Evolutionary conservation across 2,113 vertebrate genomes (phyloP).

Genomic region (Platichthys flesus): DNA sequence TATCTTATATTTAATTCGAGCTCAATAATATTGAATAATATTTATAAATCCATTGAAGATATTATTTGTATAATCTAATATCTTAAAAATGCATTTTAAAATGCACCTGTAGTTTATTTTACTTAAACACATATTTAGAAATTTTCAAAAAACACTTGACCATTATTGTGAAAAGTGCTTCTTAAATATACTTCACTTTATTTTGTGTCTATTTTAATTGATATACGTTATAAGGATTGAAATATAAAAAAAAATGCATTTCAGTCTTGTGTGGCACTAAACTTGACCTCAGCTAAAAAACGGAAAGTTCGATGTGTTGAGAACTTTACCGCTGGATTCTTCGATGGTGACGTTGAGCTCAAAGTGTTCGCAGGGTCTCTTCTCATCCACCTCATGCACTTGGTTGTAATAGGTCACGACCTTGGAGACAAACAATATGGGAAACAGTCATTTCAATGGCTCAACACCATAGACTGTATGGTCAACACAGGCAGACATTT

Average conservation of each 20-base stretch:
- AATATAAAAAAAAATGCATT: background rate
- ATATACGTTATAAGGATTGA: too few relatives aligned
- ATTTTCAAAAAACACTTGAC: too few relatives aligned
- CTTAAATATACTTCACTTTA: too few relatives aligned
- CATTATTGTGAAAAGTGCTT: too few relatives aligned
- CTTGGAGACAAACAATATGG: conserved; percentile 39
- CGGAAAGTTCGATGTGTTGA: background rate
- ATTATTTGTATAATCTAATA: background rate
- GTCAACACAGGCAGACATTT: too few relatives aligned
- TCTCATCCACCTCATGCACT: conserved; percentile 75
- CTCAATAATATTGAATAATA: background rate
- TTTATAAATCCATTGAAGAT: background rate
- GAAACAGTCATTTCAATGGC: background rate
- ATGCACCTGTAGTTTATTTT: too few relatives aligned
- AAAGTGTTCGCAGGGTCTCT: conserved; percentile 72
- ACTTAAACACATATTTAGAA: too few relatives aligned
- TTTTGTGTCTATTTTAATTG: too few relatives aligned
- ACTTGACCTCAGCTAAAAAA: too few relatives aligned
- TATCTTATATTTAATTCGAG: background rate
- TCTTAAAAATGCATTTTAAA: too few relatives aligned
- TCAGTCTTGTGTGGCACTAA: too few relatives aligned
- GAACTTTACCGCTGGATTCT: conserved; percentile 67
- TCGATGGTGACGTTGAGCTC: conserved; percentile 72
- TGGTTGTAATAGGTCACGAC: conserved; percentile 84
- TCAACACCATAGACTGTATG: too few relatives aligned